Evolutionary conservation across 1,140 invertebrate species (phyloP).

Genomic region (Monomorium pharaonis): DNA sequence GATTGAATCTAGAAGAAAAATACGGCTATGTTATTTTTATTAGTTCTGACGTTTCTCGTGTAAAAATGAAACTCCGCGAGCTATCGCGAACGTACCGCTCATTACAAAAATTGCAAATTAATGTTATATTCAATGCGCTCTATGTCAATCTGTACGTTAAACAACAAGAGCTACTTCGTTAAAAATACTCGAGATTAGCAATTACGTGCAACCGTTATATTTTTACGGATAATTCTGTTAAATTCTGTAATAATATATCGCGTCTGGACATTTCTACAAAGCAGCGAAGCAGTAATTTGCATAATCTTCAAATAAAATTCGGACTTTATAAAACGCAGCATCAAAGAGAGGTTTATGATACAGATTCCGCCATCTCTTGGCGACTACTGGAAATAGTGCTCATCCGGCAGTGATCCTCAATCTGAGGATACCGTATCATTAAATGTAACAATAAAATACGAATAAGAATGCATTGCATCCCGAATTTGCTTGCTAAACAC

Average conservation of each 20-base stretch:
- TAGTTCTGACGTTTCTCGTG: conserved; percentile 21
- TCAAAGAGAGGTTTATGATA: conserved; percentile 20
- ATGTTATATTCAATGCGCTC: neutral
- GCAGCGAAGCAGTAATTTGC: conserved; percentile 35
- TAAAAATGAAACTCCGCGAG: neutral
- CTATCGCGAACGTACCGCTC: neutral
- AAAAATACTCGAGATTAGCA: neutral
- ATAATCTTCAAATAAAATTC: conserved; percentile 56
- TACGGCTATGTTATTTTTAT: conserved; percentile 40
- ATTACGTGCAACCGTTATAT: neutral
- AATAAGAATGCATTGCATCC: neutral
- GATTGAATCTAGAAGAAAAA: conserved; percentile 59
- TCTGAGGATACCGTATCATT: neutral
- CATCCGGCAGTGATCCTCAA: conserved; percentile 67
- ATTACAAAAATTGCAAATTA: neutral
- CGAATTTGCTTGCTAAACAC: neutral
- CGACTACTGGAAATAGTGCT: conserved; percentile 52
- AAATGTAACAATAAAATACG: neutral
- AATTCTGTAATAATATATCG: neutral
- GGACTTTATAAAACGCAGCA: conserved; percentile 44
- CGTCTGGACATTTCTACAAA: conserved; percentile 26
- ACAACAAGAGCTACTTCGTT: neutral
- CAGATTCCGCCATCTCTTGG: conserved; percentile 75
- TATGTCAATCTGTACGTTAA: neutral
- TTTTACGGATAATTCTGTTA: neutral